Conservation (phyloP, 2,113 vertebrate genomes). For the Percopsis transmontana region DNA sequence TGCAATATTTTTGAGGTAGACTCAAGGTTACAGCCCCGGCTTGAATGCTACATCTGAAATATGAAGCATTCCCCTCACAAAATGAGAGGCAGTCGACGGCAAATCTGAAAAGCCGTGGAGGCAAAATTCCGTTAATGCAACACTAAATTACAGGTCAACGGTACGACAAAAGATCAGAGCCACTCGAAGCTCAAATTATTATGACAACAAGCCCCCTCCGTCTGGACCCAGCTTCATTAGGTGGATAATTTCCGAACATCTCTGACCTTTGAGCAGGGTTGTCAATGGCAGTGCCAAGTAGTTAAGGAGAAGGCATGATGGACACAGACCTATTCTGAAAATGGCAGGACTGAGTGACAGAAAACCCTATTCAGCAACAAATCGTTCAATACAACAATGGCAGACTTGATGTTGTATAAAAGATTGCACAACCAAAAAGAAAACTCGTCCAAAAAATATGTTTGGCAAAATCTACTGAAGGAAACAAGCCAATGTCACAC, state of each 20-base stretch:
- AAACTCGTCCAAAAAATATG: slow-evolving; percentile 25
- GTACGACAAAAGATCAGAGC: slow-evolving; percentile 54
- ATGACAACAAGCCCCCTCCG: not conserved
- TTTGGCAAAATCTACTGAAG: slow-evolving; percentile 1
- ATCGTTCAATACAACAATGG: slow-evolving; percentile 33
- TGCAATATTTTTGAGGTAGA: slow-evolving; percentile 62
- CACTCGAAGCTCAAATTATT: slow-evolving; percentile 38
- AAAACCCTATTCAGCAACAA: slow-evolving; percentile 26
- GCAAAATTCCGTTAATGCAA: slow-evolving; percentile 55
- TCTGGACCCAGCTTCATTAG: slow-evolving; percentile 54
- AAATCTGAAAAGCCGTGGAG: slow-evolving; percentile 57
- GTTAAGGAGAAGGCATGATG: slow-evolving; percentile 34
- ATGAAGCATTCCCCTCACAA: slow-evolving; percentile 54
- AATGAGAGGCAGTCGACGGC: slow-evolving; percentile 42
- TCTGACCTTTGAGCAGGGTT: slow-evolving; percentile 51
- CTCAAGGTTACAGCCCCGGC: slow-evolving; percentile 61
- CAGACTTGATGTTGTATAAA: slow-evolving; percentile 15
- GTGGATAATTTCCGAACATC: slow-evolving; percentile 58
- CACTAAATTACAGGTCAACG: slow-evolving; percentile 66
- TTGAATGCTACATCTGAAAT: slow-evolving; percentile 62
- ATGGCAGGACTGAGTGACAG: slow-evolving; percentile 37
- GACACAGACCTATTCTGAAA: slow-evolving; percentile 39
- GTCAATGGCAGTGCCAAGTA: slow-evolving; percentile 47
- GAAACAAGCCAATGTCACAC: slow-evolving; percentile 7
- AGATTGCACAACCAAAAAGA: slow-evolving; percentile 14